A percentile compares a stretch with the other conserved stretches of the same genome.
Evolutionary conservation across 2,113 vertebrate species (phyloP).

Genomic region (Dendrocopos noguchii): DNA sequence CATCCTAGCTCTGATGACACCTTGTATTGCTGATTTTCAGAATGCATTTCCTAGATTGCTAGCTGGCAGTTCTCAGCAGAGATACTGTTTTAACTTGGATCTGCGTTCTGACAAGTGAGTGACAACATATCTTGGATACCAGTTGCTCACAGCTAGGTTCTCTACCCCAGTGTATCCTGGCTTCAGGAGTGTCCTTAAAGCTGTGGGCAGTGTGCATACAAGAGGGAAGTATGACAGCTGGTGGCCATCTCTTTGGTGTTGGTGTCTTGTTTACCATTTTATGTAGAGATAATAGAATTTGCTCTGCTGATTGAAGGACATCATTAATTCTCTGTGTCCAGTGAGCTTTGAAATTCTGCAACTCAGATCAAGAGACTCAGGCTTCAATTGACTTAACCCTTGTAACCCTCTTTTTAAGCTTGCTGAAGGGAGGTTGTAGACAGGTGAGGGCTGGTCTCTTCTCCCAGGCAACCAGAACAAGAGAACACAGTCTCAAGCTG

Average conservation of each 20-base stretch:
- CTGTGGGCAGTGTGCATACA: neutral
- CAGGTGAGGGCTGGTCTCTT: too few relatives aligned
- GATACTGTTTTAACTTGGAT: neutral
- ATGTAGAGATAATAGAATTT: conserved; percentile 47
- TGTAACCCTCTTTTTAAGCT: neutral
- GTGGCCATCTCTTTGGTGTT: neutral
- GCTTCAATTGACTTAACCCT: conserved; percentile 3
- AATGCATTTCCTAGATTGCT: neutral
- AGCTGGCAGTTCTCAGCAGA: neutral
- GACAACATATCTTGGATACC: neutral
- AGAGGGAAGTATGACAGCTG: neutral
- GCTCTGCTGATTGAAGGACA: conserved; percentile 35
- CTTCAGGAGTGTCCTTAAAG: neutral
- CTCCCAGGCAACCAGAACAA: too few relatives aligned
- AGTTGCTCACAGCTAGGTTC: neutral
- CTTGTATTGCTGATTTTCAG: neutral
- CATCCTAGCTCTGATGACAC: neutral
- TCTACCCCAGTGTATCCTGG: neutral
- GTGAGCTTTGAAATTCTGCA: neutral
- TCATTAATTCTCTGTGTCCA: neutral
- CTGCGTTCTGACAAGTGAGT: neutral
- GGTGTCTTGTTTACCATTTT: conserved; percentile 28
- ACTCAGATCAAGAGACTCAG: neutral
- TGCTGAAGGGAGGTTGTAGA: too few relatives aligned
- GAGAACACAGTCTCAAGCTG: too few relatives aligned